These are phyloP conservation scores for Lytechinus pictus DNA, from an alignment of 35 echinoderm and acorn worm genomes.

Conservation along the genomic window DNA sequence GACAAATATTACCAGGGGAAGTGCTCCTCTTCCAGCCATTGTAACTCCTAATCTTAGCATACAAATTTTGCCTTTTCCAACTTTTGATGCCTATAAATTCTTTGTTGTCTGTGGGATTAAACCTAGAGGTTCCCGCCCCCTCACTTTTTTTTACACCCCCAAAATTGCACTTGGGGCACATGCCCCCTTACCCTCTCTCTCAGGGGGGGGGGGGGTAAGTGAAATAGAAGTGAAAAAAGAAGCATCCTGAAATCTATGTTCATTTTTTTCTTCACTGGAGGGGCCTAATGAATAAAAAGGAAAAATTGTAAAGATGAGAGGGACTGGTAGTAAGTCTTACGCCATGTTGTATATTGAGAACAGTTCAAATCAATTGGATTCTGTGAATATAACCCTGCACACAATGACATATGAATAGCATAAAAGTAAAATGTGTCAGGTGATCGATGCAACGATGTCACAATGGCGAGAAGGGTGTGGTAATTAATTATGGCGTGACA, in stretches of 20 bases:
- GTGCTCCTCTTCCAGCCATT: too few species aligned
- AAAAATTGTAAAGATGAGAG: background rate
- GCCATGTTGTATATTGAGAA: background rate
- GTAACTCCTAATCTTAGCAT: too few species aligned
- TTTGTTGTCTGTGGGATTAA: too few species aligned
- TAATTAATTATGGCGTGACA: background rate
- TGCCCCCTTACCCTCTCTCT: too few species aligned
- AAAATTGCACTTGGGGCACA: too few species aligned
- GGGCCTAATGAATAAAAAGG: background rate
- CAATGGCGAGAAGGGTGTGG: background rate
- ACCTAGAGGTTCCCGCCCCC: too few species aligned
- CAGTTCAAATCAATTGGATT: background rate
- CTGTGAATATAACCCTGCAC: background rate
- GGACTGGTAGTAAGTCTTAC: background rate
- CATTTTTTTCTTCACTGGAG: background rate
- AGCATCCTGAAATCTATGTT: background rate
- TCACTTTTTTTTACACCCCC: too few species aligned
- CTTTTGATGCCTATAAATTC: too few species aligned
- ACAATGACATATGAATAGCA: background rate
- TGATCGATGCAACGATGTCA: background rate
- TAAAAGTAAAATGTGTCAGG: background rate
- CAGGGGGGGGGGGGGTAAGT: background rate
- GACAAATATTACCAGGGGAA: too few species aligned
- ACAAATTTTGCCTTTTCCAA: too few species aligned
- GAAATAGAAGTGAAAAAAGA: background rate